A percentile compares a stretch with the other conserved stretches of the same genome.
Evolutionary conservation across 2,113 vertebrate species (phyloP).

Genomic region (Myrmecophaga tridactyla): DNA sequence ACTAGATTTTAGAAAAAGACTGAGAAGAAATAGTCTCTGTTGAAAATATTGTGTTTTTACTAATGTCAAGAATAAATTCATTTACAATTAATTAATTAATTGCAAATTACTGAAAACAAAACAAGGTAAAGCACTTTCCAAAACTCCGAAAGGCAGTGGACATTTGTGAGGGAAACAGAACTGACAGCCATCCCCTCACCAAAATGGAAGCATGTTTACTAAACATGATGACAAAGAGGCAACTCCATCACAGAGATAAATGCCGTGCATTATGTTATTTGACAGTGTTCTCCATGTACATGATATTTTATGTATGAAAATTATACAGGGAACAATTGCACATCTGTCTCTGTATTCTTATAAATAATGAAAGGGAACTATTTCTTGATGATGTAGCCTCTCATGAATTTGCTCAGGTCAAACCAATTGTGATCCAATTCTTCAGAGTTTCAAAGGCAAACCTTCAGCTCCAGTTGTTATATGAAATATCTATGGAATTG

Average conservation of each 20-base stretch:
- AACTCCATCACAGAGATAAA: background rate
- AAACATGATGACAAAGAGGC: slow-evolving; percentile 16
- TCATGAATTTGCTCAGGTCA: slow-evolving; percentile 56
- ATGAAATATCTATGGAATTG: slow-evolving; percentile 51
- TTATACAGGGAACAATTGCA: slow-evolving; percentile 43
- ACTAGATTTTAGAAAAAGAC: background rate
- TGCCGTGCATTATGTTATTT: background rate
- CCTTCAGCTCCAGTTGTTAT: background rate
- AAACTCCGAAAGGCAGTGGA: background rate
- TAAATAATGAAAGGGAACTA: slow-evolving; percentile 48
- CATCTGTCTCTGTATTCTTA: slow-evolving; percentile 53
- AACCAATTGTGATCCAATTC: slow-evolving; percentile 54
- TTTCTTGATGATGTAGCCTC: slow-evolving; percentile 29
- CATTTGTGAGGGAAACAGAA: slow-evolving; percentile 17
- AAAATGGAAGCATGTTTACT: slow-evolving; percentile 18
- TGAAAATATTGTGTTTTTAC: background rate
- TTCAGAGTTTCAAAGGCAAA: slow-evolving; percentile 43
- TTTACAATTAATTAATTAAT: background rate
- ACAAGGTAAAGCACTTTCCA: background rate
- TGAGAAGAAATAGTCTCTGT: background rate
- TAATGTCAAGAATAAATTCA: background rate
- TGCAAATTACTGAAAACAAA: background rate
- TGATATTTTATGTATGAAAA: slow-evolving; percentile 64
- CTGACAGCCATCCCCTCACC: background rate
- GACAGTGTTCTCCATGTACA: slow-evolving; percentile 29